These are phyloP conservation scores for Proisotoma minuta DNA, from an alignment of 2,888 invertebrate species.

Conservation along the genomic window DNA sequence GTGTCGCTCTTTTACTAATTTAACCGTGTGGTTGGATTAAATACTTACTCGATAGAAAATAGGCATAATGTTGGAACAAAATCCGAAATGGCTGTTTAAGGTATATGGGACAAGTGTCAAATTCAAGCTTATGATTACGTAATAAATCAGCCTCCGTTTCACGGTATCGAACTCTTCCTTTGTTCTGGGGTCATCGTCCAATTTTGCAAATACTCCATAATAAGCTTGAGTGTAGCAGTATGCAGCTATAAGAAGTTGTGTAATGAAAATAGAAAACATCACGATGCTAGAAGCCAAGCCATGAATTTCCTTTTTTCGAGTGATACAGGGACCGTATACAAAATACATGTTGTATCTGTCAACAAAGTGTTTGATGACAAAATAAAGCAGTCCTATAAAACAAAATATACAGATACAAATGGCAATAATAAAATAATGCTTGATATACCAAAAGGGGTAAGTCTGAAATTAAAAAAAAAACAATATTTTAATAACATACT, in stretches of 20 bases:
- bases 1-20: no score
- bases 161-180: not conserved
- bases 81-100: not conserved
- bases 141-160: not conserved
- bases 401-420: no score
- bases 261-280: not conserved
- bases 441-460: not conserved
- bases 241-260: not conserved
- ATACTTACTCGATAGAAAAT: constrained; percentile 1
- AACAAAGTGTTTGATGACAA: not conserved
- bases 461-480: no score
- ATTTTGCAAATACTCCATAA: not conserved
- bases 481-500: no score
- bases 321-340: not conserved
- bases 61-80: not conserved
- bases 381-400: not conserved
- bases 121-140: not conserved
- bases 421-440: not conserved
- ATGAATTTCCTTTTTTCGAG: not conserved
- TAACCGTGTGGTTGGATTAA: no score
- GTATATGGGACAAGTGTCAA: not conserved
- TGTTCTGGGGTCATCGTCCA: not conserved
- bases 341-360: constrained; percentile 1
- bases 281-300: not conserved
- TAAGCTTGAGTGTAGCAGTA: not conserved